Conservation (phyloP, 2,797 vertebrate genomes). For the Acanthurus tractus region DNA sequence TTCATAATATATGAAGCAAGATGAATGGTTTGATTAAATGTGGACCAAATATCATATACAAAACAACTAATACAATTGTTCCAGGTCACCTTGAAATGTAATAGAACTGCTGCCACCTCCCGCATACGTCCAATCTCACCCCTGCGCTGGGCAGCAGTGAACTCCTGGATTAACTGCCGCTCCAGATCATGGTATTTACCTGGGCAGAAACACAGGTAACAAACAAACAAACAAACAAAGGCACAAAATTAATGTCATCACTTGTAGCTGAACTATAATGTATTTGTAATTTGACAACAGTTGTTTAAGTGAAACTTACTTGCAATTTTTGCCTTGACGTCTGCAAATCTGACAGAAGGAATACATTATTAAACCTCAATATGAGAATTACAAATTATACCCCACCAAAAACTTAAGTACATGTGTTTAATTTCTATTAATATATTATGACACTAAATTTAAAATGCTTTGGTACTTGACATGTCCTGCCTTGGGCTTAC, state of each 20-base stretch:
- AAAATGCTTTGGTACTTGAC: slow-evolving; percentile 20
- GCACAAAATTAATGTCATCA: neutral
- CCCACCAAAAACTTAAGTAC: neutral
- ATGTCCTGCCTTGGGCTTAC: slow-evolving; percentile 29
- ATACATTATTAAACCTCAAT: slow-evolving; percentile 56
- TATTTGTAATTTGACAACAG: neutral
- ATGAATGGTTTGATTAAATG: neutral
- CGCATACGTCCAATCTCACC: slow-evolving; percentile 98
- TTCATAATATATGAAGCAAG: neutral
- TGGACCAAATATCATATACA: slow-evolving; percentile 6
- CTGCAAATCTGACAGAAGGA: slow-evolving; percentile 92
- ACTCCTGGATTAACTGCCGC: slow-evolving; percentile 98
- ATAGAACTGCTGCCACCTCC: slow-evolving; percentile 96
- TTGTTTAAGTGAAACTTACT: slow-evolving; percentile 89
- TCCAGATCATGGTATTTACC: slow-evolving; percentile 99
- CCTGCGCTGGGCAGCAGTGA: slow-evolving; percentile 94
- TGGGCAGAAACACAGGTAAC: slow-evolving; percentile 61
- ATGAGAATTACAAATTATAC: slow-evolving; percentile 12
- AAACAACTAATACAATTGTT: slow-evolving; percentile 24
- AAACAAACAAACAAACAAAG: slow-evolving; percentile 1
- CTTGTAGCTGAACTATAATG: neutral
- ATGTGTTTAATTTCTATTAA: slow-evolving; percentile 1
- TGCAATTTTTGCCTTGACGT: slow-evolving; percentile 99
- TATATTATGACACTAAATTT: slow-evolving; percentile 6
- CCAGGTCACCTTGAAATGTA: slow-evolving; percentile 96